Percentiles rank a stretch among this genome's conserved stretches.
These are phyloP conservation scores for Antechinus flavipes DNA, from an alignment of 2,113 vertebrate species.

Conservation along the genomic window DNA sequence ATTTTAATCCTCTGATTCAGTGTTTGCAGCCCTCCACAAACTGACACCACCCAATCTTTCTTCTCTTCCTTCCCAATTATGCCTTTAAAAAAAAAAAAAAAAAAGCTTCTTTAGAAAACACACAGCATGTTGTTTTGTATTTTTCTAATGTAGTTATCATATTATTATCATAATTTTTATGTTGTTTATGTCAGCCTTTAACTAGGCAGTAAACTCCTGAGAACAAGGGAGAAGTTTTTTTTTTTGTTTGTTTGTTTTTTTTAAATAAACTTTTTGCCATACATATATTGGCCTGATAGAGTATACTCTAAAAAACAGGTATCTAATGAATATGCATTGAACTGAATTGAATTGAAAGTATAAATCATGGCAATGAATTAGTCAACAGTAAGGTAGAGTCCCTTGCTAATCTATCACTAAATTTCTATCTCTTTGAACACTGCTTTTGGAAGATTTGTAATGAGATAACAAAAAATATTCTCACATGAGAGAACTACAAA, in stretches of 20 bases:
- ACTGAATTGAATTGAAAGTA: not conserved
- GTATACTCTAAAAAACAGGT: not conserved
- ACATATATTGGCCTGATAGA: not conserved
- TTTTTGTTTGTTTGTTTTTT: too few relatives aligned
- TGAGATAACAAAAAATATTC: not conserved
- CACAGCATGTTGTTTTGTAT: not conserved
- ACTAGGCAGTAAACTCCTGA: not conserved
- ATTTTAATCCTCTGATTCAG: too few relatives aligned
- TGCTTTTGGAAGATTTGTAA: not conserved
- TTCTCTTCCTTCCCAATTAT: not conserved
- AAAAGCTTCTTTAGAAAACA: not conserved
- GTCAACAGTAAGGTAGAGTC: not conserved
- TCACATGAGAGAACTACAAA: not conserved
- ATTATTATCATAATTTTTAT: not conserved
- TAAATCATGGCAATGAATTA: not conserved
- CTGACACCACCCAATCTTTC: too few relatives aligned
- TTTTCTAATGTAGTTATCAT: not conserved
- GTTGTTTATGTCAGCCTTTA: not conserved
- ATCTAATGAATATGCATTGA: not conserved
- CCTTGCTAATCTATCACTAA: not conserved
- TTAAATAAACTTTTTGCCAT: too few relatives aligned
- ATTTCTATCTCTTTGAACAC: not conserved
- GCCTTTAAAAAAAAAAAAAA: not conserved
- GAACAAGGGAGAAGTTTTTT: not conserved
- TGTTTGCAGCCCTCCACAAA: too few relatives aligned